These are phyloP conservation scores for Premnoplex brunnescens DNA, from an alignment of 2,797 vertebrate species.

Conservation along the genomic window DNA sequence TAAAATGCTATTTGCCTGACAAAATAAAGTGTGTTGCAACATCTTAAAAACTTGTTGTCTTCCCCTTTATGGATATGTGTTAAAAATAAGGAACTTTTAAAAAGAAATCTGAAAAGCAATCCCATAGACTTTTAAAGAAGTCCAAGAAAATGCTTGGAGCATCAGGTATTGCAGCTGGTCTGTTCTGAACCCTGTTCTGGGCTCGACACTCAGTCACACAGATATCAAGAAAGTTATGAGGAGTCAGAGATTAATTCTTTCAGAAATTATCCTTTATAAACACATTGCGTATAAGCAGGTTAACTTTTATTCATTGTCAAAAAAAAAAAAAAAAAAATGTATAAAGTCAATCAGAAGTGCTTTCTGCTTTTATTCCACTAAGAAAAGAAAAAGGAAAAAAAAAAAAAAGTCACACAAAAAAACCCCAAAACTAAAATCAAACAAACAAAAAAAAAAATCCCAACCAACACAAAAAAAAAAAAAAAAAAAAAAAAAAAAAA, in stretches of 20 bases:
- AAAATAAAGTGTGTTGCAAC: constrained; percentile 81
- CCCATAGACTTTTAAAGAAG: not conserved
- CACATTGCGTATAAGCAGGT: not conserved
- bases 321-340: not conserved
- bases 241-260: not conserved
- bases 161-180: not conserved
- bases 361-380: not conserved
- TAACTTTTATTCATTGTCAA: not conserved
- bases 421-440: too few species aligned
- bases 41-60: not conserved
- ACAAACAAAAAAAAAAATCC: not conserved
- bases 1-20: constrained; percentile 77
- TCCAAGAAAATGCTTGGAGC: not conserved
- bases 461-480: not conserved
- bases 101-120: not conserved
- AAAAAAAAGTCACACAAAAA: not conserved
- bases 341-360: not conserved
- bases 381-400: not conserved
- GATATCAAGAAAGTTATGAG: not conserved
- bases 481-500: not conserved
- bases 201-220: not conserved
- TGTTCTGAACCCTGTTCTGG: not conserved
- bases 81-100: not conserved
- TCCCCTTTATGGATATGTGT: not conserved
- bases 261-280: not conserved